phyloP scores from a whole-genome alignment of 2,888 invertebrate genomes.

The Melanargia galathea region DNA sequence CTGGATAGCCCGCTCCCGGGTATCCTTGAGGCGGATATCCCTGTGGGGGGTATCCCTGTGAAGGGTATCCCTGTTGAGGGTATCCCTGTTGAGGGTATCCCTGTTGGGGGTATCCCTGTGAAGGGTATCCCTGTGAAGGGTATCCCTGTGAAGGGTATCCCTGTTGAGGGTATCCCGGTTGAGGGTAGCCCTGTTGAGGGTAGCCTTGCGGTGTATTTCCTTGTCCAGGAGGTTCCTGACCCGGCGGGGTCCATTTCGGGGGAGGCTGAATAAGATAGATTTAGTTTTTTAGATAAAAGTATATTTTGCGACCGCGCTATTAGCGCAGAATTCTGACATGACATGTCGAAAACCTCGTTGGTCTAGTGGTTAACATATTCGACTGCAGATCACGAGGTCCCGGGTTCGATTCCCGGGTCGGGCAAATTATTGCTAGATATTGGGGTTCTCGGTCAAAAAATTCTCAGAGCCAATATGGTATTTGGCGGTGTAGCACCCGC shows the following conservation, averaged over 20 bases:
- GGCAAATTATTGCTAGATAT: too few relatives aligned
- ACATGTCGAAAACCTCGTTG: too few relatives aligned
- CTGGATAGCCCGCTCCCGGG: conserved; percentile 32
- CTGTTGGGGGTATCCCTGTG: conserved; percentile 38
- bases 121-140: conserved; percentile 30
- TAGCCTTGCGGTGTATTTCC: conserved; percentile 31
- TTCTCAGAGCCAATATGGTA: too few relatives aligned
- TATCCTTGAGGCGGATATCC: conserved; percentile 32
- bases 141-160: conserved; percentile 32
- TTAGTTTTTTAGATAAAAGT: too few relatives aligned
- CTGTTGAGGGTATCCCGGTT: conserved; percentile 38
- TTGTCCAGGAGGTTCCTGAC: conserved; percentile 25
- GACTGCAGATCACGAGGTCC: too few relatives aligned
- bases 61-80: conserved; percentile 30
- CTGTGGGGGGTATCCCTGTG: conserved; percentile 38
- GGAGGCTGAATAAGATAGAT: too few relatives aligned
- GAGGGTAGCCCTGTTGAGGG: conserved; percentile 30
- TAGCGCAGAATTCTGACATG: too few relatives aligned
- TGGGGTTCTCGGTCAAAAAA: too few relatives aligned
- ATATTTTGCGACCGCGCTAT: too few relatives aligned
- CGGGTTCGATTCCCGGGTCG: too few relatives aligned
- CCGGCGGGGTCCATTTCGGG: not conserved
- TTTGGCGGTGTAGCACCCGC: too few relatives aligned
- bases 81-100: conserved; percentile 32
- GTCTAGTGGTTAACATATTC: too few relatives aligned